phyloP scores from a whole-genome alignment of 2,113 vertebrate genomes.

The Mugil cephalus region DNA sequence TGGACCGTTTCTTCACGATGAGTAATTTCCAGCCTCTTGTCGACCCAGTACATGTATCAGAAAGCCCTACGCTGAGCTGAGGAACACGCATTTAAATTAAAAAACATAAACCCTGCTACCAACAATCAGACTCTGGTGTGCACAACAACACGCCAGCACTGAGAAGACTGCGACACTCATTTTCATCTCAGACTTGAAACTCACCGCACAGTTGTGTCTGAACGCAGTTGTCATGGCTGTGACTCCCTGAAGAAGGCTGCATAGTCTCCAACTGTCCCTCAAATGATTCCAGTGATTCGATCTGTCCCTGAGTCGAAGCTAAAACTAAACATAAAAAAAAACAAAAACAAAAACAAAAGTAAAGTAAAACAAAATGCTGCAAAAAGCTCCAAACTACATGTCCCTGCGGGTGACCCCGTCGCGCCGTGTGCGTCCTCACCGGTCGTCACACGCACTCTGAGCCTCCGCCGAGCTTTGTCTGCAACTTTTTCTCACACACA shows the following conservation, averaged over 20 bases:
- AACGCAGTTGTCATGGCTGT: constrained; percentile 69
- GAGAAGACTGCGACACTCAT: no score
- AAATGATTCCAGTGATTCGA: constrained; percentile 17
- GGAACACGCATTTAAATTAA: no score
- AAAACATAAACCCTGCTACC: no score
- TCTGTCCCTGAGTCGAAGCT: not conserved
- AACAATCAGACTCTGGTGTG: no score
- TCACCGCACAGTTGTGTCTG: constrained; percentile 74
- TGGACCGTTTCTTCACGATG: no score
- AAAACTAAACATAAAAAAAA: constrained; percentile 3
- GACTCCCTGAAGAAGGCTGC: constrained; percentile 67
- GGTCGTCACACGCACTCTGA: constrained; percentile 57
- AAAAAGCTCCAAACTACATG: constrained; percentile 33
- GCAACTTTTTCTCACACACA: constrained; percentile 66
- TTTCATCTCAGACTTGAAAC: no score
- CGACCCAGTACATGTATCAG: no score
- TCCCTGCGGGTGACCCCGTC: constrained; percentile 28
- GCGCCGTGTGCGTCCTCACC: constrained; percentile 45
- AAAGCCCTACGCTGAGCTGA: no score
- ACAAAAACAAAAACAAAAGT: constrained; percentile 5
- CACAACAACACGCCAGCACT: no score
- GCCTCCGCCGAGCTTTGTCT: constrained; percentile 42
- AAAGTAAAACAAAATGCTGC: not conserved
- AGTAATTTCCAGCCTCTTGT: no score
- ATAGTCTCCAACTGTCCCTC: constrained; percentile 39